A percentile compares a stretch with the other conserved stretches of the same genome.
These are phyloP conservation scores for Iguana delicatissima DNA, from an alignment of 2,797 vertebrate species.

Conservation along the genomic window DNA sequence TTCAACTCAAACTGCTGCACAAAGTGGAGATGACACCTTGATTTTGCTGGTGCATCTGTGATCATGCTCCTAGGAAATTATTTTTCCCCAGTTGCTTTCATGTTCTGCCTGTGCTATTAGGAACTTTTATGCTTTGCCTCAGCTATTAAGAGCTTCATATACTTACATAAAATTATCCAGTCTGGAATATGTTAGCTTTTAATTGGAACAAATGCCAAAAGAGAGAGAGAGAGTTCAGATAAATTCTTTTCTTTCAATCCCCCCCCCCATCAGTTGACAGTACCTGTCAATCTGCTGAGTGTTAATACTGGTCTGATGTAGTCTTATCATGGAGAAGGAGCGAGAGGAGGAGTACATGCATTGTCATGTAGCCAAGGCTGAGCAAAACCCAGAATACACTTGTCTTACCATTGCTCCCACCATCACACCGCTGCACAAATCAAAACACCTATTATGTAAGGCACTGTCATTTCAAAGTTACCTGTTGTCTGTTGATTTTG, in stretches of 20 bases:
- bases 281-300: neutral
- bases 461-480: neutral
- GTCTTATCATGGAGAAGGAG: neutral
- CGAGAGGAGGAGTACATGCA: neutral
- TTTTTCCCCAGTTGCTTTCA: neutral
- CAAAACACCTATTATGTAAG: fast-evolving
- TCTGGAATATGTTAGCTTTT: neutral
- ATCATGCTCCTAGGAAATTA: neutral
- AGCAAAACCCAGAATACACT: neutral
- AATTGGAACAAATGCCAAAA: neutral
- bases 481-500: constrained; percentile 1
- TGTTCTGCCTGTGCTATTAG: neutral
- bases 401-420: neutral
- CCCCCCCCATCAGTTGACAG: too few species aligned
- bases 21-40: neutral
- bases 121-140: neutral
- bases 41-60: neutral
- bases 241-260: neutral
- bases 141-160: neutral
- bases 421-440: neutral
- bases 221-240: neutral
- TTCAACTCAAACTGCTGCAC: neutral
- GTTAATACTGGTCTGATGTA: neutral
- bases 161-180: neutral
- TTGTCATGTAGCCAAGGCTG: neutral